A percentile compares a stretch with the other conserved stretches of the same genome.
Conservation (phyloP, 2,797 vertebrate species). For the Enteromius afrohamiltoni region DNA sequence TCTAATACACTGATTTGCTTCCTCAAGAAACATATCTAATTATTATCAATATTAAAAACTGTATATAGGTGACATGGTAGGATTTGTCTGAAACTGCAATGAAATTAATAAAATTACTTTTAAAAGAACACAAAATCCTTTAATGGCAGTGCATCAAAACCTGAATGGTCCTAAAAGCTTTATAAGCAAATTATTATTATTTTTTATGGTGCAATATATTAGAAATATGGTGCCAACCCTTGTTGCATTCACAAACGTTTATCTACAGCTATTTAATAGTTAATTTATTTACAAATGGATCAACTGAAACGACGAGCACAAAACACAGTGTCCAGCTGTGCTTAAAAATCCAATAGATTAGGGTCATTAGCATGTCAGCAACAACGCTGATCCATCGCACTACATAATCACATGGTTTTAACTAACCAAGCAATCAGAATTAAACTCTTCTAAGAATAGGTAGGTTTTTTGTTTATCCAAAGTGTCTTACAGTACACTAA, state of each 20-base stretch:
- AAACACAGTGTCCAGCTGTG: not conserved
- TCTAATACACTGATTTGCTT: not conserved
- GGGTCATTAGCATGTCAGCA: conserved; percentile 8
- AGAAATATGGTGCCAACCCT: not conserved
- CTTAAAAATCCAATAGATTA: not conserved
- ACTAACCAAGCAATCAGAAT: conserved; percentile 5
- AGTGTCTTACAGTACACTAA: not conserved
- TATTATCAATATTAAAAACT: not conserved
- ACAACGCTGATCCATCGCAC: not conserved
- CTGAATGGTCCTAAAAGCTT: not conserved
- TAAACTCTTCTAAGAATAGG: conserved; percentile 4
- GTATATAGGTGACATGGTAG: no score
- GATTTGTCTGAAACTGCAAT: not conserved
- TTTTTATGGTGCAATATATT: not conserved
- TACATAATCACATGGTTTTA: not conserved
- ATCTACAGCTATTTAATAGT: not conserved
- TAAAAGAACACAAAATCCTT: not conserved
- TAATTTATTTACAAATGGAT: not conserved
- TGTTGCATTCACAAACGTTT: not conserved
- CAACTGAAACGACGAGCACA: not conserved
- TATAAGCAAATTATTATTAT: not conserved
- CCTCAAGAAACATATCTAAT: not conserved
- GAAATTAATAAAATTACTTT: not conserved
- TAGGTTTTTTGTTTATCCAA: not conserved
- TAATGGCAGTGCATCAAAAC: not conserved